A percentile compares a stretch with the other conserved stretches of the same genome.
phyloP scores from a whole-genome alignment of 2,888 invertebrate genomes.

The Antheraea yamamai region DNA sequence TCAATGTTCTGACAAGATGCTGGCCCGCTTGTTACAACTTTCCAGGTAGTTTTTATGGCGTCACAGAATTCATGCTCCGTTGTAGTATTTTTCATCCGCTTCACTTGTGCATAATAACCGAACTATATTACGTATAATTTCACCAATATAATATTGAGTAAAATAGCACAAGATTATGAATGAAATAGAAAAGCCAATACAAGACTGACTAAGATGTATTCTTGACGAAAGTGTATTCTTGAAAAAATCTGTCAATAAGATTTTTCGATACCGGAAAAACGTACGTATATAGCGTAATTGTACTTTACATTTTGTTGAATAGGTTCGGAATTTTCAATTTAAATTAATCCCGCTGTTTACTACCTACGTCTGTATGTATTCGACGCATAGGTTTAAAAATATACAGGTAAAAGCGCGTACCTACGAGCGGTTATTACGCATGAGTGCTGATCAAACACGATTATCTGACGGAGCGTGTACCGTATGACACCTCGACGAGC shows the following conservation, averaged over 20 bases:
- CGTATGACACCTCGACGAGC: constrained; percentile 47
- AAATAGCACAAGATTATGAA: too few species aligned
- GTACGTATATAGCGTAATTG: not conserved
- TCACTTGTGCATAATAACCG: too few species aligned
- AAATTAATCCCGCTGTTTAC: constrained; percentile 13
- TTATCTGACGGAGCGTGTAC: constrained; percentile 50
- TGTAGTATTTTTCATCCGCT: too few species aligned
- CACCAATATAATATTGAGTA: too few species aligned
- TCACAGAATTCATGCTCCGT: too few species aligned
- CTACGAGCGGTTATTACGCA: constrained; percentile 49
- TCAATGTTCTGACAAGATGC: too few species aligned
- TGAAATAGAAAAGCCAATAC: too few species aligned
- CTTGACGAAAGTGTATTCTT: too few species aligned
- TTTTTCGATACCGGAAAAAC: not conserved
- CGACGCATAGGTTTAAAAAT: constrained; percentile 43
- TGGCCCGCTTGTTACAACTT: too few species aligned
- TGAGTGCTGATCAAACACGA: constrained; percentile 69
- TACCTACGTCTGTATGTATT: not conserved
- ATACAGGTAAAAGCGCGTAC: constrained; percentile 44
- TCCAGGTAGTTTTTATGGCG: too few species aligned
- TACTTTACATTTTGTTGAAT: constrained; percentile 19
- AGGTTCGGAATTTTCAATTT: constrained; percentile 18
- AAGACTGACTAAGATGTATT: too few species aligned
- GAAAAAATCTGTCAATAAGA: not conserved
- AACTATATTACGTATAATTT: too few species aligned